Evolutionary conservation across 1,140 invertebrate genomes (phyloP), one percentile per base, ranked within the genome.

Genomic region (Akabosia matsudoensis): DNA sequence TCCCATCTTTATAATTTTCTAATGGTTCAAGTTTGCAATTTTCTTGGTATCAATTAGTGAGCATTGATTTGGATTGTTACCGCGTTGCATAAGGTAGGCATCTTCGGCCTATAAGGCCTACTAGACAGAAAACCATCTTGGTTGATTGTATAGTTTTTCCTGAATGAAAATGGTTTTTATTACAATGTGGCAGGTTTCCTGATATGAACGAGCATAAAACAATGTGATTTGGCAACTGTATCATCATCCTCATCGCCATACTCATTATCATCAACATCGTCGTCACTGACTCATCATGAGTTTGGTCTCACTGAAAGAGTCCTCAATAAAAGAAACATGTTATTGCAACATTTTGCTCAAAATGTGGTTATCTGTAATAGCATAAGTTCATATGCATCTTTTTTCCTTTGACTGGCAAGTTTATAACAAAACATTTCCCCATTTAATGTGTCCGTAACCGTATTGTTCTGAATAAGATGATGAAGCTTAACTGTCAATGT

Each of bases 161-260:
- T 10, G 4, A 45, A 45, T 45, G 37, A 45, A 45, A 10, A 45
- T 45, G 37, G 37, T 45, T 45, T 45, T 45, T 45, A 45, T 45
- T 45, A 45, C 37, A 45, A 45, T 45, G 37, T 45, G 37, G 7
- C 37, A 10, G 37, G 54, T 45, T 61, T 61, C n/a, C 54, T n/a
- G 24, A 61, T 61, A 61, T 61, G 7, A 67, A 31, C 28, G 61
- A 28, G 26, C 61, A 31, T 67, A 67, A 67, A 67, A 67, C 61
- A 67, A 67, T 67, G 61, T 67, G 61, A 67, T 67, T 67, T 67
- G 61, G 61, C 61, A 67, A 30, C 14, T 61, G 54, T 61, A 61
- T 61, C 54, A 61, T 61, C 54, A 22, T 61, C 54, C 4, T 61
- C 14, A 61, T 61, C 24, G 18, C 24, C 24, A 61, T 61, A 61